Base-by-base conservation (phyloP, 1,140 invertebrate genomes). In the Leptopilina boulardi region DNA sequence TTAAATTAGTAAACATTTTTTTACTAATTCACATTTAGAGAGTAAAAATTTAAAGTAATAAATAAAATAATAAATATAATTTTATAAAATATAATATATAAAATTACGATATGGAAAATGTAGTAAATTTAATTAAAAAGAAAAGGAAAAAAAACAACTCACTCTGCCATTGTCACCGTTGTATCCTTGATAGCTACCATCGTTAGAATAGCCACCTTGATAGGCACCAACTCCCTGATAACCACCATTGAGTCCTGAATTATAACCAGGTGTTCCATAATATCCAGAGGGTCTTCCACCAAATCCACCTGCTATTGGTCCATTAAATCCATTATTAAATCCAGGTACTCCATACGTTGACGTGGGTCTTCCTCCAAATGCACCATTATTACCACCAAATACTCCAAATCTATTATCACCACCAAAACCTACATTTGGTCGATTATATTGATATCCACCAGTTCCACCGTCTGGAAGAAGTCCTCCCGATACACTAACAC, bases 391-490 rank as follows among this genome's bases (percentile, higher is more conserved):
- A n/a, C n/a, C n/a, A n/a, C n/a, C n/a, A 19, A 81, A 82, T 70
- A 75, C 80, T 10, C 70, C 78, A 51, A 80, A 80, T 71, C 82
- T n/a, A n/a, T n/a, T 75, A 71, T 77, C 81, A 26, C 56, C 71
- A 0, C 81, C 76, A 54, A 80, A 81, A 38, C 78, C 78, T 19
- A 75, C 74, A 73, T 77, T 82, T 74, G 84, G 38, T 79, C 88
- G 83, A 79, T 87, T 89, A 77, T 90, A 90, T 75, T 88, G 87
- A 78, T 90, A 90, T 71, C 87, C 87, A 59, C 85, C 86, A 73
- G 82, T 82, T 78, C 82, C 80, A 41, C 80, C 82, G 44, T 83
- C 85, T 23, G 87, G 85, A 74, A 89, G 79, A 30, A 89, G 80
- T 77, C 87, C 89, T 54, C 80, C 88, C 5, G 82, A 79, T 11